Evolutionary conservation across 2,888 invertebrate species (phyloP).

Genomic region (Teleiodes luculella): DNA sequence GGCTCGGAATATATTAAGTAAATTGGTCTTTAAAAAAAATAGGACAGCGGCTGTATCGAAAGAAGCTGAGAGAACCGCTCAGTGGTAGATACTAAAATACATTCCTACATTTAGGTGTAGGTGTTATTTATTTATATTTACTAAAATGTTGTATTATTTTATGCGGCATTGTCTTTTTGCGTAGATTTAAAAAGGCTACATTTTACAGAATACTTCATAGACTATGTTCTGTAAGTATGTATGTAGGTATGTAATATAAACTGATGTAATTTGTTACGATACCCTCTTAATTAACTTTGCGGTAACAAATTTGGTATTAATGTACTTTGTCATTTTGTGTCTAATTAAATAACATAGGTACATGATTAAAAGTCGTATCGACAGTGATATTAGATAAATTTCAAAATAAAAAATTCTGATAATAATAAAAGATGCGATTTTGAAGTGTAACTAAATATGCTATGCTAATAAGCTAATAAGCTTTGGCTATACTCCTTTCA

Average conservation of each 20-base stretch:
- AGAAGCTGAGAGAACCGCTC: slow-evolving; percentile 7
- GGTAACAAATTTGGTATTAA: neutral
- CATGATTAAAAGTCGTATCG: too few relatives aligned
- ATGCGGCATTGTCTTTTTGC: too few relatives aligned
- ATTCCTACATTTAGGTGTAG: neutral
- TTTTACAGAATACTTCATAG: too few relatives aligned
- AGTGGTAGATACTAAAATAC: neutral
- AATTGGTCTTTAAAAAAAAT: slow-evolving; percentile 11
- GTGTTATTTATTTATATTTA: too few relatives aligned
- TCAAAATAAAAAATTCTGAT: neutral
- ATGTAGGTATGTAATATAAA: too few relatives aligned
- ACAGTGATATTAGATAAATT: too few relatives aligned
- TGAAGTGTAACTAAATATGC: neutral
- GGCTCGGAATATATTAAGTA: slow-evolving; percentile 46
- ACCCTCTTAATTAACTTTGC: neutral
- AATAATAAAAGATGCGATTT: neutral
- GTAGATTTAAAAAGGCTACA: too few relatives aligned
- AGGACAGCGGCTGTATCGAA: neutral
- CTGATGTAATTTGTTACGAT: neutral
- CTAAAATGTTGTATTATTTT: too few relatives aligned
- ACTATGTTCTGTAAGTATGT: too few relatives aligned
- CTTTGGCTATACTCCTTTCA: neutral
- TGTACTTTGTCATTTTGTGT: neutral
- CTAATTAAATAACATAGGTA: too few relatives aligned
- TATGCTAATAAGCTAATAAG: too few relatives aligned